phyloP scores from a whole-genome alignment of 2,113 vertebrate species.

The Centrocercus urophasianus region DNA sequence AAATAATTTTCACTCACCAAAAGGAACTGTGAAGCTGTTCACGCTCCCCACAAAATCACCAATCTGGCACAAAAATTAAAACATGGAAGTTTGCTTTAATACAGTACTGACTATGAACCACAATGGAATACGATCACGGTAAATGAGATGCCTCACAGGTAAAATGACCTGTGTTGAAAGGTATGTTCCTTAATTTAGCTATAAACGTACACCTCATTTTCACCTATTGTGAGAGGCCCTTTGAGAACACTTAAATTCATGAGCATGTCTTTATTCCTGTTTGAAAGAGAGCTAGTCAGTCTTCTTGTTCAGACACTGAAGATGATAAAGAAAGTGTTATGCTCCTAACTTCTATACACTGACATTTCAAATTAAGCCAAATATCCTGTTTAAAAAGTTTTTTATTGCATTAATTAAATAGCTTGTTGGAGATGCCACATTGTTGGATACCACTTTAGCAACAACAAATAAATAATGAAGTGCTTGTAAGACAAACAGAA shows the following conservation, averaged over 20 bases:
- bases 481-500: not conserved
- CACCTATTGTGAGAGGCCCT: not conserved
- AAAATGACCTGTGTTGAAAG: not conserved
- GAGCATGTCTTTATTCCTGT: not conserved
- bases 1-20: not conserved
- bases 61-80: not conserved
- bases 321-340: not conserved
- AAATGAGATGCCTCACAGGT: not conserved
- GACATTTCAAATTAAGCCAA: constrained; percentile 24
- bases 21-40: not conserved
- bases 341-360: not conserved
- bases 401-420: constrained; percentile 65
- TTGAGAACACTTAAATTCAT: constrained; percentile 25
- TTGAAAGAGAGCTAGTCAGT: not conserved
- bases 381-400: constrained; percentile 40
- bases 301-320: not conserved
- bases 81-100: not conserved
- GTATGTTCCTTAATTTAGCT: not conserved
- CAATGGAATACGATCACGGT: not conserved
- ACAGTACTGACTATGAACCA: not conserved
- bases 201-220: not conserved
- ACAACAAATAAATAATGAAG: constrained; percentile 58
- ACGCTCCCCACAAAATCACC: not conserved
- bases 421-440: constrained; percentile 16
- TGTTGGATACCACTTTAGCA: constrained; percentile 38